phyloP scores from a whole-genome alignment of 1,140 invertebrate genomes.

The Campoletis sonorensis region DNA sequence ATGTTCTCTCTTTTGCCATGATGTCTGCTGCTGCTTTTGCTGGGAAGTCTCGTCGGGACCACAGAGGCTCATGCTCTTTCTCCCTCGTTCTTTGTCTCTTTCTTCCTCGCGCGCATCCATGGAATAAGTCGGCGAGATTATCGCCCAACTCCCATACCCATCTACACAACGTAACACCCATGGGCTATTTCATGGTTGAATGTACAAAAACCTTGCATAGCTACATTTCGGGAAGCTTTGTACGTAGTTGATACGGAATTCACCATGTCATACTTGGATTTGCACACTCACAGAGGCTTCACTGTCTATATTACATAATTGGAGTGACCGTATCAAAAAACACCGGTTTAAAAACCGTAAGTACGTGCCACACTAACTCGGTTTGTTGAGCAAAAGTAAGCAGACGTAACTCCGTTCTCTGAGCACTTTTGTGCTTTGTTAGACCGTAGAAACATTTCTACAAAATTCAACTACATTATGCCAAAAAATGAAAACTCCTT shows the following conservation, averaged over 20 bases:
- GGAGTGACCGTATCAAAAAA: background rate
- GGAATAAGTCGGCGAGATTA: background rate
- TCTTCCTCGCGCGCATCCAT: background rate
- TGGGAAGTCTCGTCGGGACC: background rate
- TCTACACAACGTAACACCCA: background rate
- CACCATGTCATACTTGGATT: background rate
- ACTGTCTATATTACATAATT: background rate
- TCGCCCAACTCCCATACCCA: background rate
- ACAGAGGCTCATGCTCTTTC: background rate
- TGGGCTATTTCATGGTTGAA: background rate
- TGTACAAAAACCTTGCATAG: too few species aligned
- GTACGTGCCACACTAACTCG: conserved; percentile 25
- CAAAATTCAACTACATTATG: too few species aligned
- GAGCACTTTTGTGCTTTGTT: background rate
- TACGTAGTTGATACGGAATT: background rate
- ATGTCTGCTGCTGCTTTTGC: background rate
- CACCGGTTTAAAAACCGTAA: conserved; percentile 20
- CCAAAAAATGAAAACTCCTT: too few species aligned
- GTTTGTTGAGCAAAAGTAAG: conserved; percentile 21
- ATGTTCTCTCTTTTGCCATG: background rate
- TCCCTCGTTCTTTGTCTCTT: background rate
- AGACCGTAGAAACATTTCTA: too few species aligned
- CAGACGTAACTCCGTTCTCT: conserved; percentile 24
- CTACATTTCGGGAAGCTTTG: background rate
- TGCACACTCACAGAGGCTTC: background rate